A percentile compares a stretch with the other conserved stretches of the same genome.
These are phyloP conservation scores for Myrmophylax atrothorax DNA, from an alignment of 2,113 vertebrate species.

Conservation along the genomic window DNA sequence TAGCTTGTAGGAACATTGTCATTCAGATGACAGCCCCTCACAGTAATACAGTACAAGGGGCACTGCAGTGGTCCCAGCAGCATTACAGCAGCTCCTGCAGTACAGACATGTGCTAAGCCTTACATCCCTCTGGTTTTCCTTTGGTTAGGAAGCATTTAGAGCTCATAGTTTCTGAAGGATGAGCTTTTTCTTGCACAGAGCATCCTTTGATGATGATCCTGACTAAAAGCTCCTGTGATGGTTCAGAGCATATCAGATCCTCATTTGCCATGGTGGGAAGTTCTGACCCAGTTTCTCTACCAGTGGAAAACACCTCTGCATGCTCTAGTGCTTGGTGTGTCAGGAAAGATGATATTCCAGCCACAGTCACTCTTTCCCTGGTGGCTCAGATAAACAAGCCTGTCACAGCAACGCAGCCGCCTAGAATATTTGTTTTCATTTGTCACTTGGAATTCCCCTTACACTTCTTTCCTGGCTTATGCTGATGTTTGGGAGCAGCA, in stretches of 20 bases:
- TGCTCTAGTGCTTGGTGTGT: slow-evolving; percentile 16
- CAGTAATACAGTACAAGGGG: fast-evolving
- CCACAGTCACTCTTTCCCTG: not conserved
- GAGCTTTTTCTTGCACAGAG: not conserved
- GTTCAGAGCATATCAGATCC: not conserved
- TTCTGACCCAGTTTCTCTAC: slow-evolving; percentile 29
- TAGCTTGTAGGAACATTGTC: not conserved
- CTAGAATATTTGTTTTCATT: slow-evolving; percentile 39
- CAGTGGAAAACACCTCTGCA: not conserved
- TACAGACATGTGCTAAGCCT: not conserved
- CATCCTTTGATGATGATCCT: not conserved
- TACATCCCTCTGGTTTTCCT: fast-evolving
- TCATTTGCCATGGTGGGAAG: not conserved
- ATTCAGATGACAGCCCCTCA: not conserved
- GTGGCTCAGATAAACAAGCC: slow-evolving; percentile 22
- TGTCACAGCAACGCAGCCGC: not conserved
- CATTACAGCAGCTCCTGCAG: not conserved
- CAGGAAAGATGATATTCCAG: slow-evolving; percentile 40
- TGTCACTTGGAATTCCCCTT: slow-evolving; percentile 27
- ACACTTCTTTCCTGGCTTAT: not conserved
- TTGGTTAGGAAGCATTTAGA: not conserved
- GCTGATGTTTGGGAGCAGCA: not conserved
- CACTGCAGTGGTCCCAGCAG: not conserved
- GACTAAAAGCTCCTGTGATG: not conserved
- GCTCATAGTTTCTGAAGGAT: not conserved